A percentile compares a stretch with the other conserved stretches of the same genome.
phyloP scores from a whole-genome alignment of 2,888 invertebrate genomes.

The Nymphalis polychloros region DNA sequence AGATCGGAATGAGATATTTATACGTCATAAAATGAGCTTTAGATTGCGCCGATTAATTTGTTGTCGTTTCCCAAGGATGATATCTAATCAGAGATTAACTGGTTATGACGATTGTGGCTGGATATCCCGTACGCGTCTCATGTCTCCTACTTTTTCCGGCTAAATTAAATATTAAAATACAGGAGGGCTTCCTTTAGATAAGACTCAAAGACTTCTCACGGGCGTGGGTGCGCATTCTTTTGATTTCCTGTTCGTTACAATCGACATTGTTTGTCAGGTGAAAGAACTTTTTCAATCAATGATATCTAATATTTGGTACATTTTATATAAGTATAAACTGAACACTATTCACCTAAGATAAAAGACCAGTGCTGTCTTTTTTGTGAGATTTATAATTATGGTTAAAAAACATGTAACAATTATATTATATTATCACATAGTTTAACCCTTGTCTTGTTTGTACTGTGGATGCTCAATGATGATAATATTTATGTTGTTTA shows the following conservation, averaged over 20 bases:
- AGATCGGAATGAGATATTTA: too few species aligned
- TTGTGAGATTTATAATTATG: not conserved
- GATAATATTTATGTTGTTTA: constrained; percentile 45
- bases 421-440: constrained; percentile 8
- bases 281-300: not conserved
- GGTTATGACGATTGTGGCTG: constrained; percentile 66
- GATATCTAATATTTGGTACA: not conserved
- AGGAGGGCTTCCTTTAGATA: constrained; percentile 70
- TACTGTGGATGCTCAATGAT: constrained; percentile 32
- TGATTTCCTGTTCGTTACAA: constrained; percentile 23
- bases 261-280: constrained; percentile 3
- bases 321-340: not conserved
- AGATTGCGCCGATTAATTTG: constrained; percentile 48
- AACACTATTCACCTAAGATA: not conserved
- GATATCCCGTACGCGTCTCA: constrained; percentile 53
- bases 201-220: constrained; percentile 58
- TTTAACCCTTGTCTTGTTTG: constrained; percentile 25
- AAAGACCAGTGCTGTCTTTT: not conserved
- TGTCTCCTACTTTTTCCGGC: constrained; percentile 59
- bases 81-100: constrained; percentile 78
- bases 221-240: constrained; percentile 38
- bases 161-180: constrained; percentile 73
- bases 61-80: constrained; percentile 73
- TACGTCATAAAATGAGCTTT: not conserved
- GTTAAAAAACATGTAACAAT: constrained; percentile 5